These are phyloP conservation scores for Aporophyla lueneburgensis DNA, from an alignment of 2,888 invertebrate genomes.

Conservation along the genomic window DNA sequence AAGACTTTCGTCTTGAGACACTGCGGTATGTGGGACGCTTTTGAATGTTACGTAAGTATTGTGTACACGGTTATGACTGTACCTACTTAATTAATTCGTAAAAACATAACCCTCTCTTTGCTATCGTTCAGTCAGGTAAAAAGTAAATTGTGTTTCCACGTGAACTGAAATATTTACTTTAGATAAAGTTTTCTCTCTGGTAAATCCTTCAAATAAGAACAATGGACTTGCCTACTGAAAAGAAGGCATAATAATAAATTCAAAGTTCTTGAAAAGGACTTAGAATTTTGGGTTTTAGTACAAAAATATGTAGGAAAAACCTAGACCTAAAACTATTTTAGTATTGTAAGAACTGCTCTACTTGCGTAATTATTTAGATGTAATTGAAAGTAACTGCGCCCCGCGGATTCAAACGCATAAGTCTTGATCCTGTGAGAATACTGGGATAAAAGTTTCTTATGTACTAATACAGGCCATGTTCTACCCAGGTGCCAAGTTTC, in stretches of 20 bases:
- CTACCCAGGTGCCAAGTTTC: no score
- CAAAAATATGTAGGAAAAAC: background rate
- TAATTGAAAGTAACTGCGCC: background rate
- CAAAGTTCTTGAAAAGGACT: background rate
- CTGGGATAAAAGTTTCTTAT: no score
- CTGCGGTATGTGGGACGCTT: no score
- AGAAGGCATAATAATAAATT: background rate
- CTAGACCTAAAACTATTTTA: background rate
- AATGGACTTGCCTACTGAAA: slow-evolving; percentile 7
- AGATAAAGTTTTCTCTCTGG: slow-evolving; percentile 20
- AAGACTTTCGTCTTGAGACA: no score
- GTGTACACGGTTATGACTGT: background rate
- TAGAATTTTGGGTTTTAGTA: slow-evolving; percentile 5
- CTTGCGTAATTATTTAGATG: no score
- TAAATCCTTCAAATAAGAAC: slow-evolving; percentile 2
- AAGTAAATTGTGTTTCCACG: slow-evolving; percentile 4
- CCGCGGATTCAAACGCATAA: no score
- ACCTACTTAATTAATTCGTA: background rate
- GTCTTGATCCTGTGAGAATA: no score
- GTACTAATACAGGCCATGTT: no score
- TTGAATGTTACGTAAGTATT: background rate
- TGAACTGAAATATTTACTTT: slow-evolving; percentile 24
- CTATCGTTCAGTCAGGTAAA: background rate
- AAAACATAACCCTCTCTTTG: background rate
- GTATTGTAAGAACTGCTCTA: no score